These are phyloP conservation scores for Holothuria scabra DNA, from an alignment of 53 echinoderm and acorn worm species.

Conservation along the genomic window DNA sequence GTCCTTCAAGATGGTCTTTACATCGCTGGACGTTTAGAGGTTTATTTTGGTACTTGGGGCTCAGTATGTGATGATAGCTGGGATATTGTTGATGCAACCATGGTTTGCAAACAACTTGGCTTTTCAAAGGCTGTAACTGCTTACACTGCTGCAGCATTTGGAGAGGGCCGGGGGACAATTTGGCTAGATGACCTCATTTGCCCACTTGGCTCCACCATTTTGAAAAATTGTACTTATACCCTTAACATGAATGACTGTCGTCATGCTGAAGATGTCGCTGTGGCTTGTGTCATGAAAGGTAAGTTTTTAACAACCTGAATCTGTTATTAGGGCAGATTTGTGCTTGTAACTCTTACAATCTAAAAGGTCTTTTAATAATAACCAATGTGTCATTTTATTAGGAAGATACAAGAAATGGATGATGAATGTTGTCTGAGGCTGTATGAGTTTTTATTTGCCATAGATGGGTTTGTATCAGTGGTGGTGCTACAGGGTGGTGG, in stretches of 20 bases:
- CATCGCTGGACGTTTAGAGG: conserved; percentile 32
- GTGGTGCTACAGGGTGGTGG: no score
- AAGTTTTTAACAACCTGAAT: neutral
- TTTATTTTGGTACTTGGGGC: conserved; percentile 70
- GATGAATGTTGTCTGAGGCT: no score
- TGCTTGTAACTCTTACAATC: no score
- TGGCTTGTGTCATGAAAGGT: conserved; percentile 34
- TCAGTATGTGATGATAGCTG: conserved; percentile 72
- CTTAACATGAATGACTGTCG: conserved; percentile 3
- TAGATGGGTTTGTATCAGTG: no score
- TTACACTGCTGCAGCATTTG: conserved; percentile 54
- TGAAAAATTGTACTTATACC: neutral
- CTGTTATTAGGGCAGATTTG: no score
- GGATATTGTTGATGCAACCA: conserved; percentile 61
- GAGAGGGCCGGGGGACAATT: conserved; percentile 64
- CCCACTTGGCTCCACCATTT: neutral
- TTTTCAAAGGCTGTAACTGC: conserved; percentile 44
- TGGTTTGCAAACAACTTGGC: conserved; percentile 73
- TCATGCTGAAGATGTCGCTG: conserved; percentile 22
- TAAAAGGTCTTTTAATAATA: no score
- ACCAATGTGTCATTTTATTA: no score
- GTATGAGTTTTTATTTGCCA: no score
- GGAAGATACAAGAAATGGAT: no score
- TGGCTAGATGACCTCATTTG: conserved; percentile 74
- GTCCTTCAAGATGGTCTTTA: neutral